Percentiles rank a stretch among this genome's conserved stretches.
Evolutionary conservation across 2,113 vertebrate species (phyloP).

Genomic region (Myotis davidii): DNA sequence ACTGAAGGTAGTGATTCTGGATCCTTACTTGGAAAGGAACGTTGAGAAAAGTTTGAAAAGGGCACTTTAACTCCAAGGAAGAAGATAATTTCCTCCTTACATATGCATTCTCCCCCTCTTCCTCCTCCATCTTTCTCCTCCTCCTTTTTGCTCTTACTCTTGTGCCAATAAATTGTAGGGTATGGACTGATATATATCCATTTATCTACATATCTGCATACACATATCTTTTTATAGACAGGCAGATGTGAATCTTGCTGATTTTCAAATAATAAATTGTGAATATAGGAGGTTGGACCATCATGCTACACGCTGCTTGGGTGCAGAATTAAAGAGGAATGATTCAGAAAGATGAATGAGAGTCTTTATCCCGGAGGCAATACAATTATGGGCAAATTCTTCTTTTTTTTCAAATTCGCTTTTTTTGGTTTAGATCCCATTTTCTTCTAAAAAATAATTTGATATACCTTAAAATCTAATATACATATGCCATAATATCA

Average conservation of each 20-base stretch:
- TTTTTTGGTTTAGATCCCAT: conserved; percentile 36
- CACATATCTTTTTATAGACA: background rate
- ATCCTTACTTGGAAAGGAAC: background rate
- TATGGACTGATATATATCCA: background rate
- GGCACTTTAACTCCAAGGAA: background rate
- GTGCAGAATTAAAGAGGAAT: conserved; percentile 8
- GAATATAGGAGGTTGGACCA: background rate
- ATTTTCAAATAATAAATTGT: conserved; percentile 21
- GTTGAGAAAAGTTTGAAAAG: background rate
- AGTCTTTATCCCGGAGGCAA: conserved; percentile 9
- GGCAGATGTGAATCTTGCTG: background rate
- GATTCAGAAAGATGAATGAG: background rate
- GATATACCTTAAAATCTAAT: conserved; percentile 30
- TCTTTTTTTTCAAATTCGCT: background rate
- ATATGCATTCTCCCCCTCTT: background rate
- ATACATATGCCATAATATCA: background rate
- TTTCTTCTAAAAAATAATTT: conserved; percentile 19
- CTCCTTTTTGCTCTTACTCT: background rate
- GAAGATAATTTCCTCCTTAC: background rate
- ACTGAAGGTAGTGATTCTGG: background rate
- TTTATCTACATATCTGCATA: background rate
- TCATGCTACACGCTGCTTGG: background rate
- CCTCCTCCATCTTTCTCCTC: background rate
- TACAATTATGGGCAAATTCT: background rate
- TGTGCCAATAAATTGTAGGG: background rate